Evolutionary conservation across 1,140 invertebrate species (phyloP).

Genomic region (Harlomillsia oculata): DNA sequence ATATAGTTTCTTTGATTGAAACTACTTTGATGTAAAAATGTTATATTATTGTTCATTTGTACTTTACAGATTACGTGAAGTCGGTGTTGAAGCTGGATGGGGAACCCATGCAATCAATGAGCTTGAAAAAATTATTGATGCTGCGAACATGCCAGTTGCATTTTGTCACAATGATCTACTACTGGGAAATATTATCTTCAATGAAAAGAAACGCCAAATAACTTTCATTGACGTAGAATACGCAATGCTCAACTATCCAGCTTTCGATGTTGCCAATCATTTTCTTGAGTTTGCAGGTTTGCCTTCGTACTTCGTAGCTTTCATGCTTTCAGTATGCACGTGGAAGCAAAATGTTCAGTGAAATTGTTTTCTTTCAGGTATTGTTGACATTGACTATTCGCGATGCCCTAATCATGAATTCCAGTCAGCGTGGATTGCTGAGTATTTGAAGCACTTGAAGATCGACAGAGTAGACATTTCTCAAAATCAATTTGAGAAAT

Average conservation of each 20-base stretch:
- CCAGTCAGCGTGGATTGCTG: constrained; percentile 66
- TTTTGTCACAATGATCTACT: constrained; percentile 97
- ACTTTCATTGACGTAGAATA: constrained; percentile 98
- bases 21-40: constrained; percentile 36
- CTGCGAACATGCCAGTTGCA: constrained; percentile 67
- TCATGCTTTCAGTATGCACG: constrained; percentile 2
- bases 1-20: not conserved
- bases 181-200: constrained; percentile 83
- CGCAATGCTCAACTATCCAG: constrained; percentile 83
- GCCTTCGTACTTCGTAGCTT: not conserved
- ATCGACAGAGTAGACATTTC: constrained; percentile 45
- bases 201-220: constrained; percentile 56
- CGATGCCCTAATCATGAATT: constrained; percentile 69
- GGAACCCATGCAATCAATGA: constrained; percentile 47
- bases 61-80: not conserved
- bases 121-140: constrained; percentile 55
- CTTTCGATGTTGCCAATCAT: constrained; percentile 96
- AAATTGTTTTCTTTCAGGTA: constrained; percentile 46
- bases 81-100: not conserved
- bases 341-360: not conserved
- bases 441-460: constrained; percentile 53
- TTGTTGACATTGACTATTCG: constrained; percentile 62
- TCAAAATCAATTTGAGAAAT: constrained; percentile 49
- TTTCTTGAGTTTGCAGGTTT: constrained; percentile 93
- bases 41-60: not conserved